Evolutionary conservation across 2,797 vertebrate genomes (phyloP).

Genomic region (Eospalax fontanierii): DNA sequence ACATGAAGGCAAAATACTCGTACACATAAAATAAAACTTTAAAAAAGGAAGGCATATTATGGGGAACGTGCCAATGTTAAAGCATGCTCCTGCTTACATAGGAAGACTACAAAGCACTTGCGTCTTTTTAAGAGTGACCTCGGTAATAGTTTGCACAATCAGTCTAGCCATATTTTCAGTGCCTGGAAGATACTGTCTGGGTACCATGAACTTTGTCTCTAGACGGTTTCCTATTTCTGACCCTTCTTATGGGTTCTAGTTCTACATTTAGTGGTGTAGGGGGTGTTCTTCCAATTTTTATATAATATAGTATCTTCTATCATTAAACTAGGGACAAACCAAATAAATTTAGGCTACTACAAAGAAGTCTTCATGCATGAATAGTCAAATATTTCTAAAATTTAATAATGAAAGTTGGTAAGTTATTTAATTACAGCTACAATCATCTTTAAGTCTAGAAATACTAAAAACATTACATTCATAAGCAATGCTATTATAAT

Average conservation of each 20-base stretch:
- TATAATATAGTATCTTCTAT: background rate
- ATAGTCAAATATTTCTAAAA: conserved; percentile 27
- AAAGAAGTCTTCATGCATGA: background rate
- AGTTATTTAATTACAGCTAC: conserved; percentile 10
- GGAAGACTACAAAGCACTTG: background rate
- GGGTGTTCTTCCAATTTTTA: too few relatives aligned
- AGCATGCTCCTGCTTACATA: background rate
- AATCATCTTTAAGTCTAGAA: conserved; percentile 41
- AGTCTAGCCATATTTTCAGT: background rate
- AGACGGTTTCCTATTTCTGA: conserved; percentile 25
- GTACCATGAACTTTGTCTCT: background rate
- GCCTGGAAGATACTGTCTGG: background rate
- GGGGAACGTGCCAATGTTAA: background rate
- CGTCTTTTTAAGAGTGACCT: background rate
- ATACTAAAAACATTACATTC: background rate
- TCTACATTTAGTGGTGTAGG: too few relatives aligned
- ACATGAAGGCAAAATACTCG: too few relatives aligned
- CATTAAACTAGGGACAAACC: conserved; percentile 17
- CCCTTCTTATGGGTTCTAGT: background rate
- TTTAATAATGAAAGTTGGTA: conserved; percentile 34
- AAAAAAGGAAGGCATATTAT: too few relatives aligned
- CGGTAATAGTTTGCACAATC: too few relatives aligned
- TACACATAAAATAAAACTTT: too few relatives aligned
- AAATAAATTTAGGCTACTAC: conserved; percentile 44
- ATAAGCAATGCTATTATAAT: conserved; percentile 43